Evolutionary conservation across 1,140 invertebrate species (phyloP).

Genomic region (Nautilus pompilius): DNA sequence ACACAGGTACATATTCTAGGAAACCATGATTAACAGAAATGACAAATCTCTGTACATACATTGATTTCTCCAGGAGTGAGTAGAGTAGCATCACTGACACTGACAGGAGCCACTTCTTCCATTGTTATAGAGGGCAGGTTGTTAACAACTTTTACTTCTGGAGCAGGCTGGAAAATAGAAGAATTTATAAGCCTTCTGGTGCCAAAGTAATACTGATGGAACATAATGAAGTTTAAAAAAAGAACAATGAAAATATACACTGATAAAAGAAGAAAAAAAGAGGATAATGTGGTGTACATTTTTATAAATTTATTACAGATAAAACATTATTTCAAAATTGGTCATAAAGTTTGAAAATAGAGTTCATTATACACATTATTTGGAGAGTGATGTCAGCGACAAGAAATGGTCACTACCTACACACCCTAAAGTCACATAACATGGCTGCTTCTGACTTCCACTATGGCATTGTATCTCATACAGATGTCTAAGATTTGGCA

Average conservation of each 20-base stretch:
- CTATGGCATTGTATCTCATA: too few relatives aligned
- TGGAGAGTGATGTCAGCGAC: neutral
- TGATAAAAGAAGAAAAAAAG: neutral
- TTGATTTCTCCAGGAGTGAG: too few relatives aligned
- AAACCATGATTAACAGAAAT: too few relatives aligned
- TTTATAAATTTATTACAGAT: neutral
- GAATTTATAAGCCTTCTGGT: neutral
- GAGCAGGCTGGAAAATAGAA: slow-evolving; percentile 62
- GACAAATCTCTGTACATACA: too few relatives aligned
- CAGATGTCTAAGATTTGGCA: too few relatives aligned
- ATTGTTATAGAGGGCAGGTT: slow-evolving; percentile 88
- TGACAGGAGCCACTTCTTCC: too few relatives aligned
- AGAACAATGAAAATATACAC: neutral
- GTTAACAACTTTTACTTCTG: slow-evolving; percentile 86
- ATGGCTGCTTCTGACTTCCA: too few relatives aligned
- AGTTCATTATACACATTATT: neutral
- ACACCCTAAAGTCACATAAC: too few relatives aligned
- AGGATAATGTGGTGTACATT: neutral
- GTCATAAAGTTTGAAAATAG: neutral
- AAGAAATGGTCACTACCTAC: too few relatives aligned
- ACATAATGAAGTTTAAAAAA: neutral
- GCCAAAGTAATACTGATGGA: neutral
- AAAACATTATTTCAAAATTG: neutral
- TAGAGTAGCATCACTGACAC: too few relatives aligned
- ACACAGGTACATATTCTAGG: too few relatives aligned